These are phyloP conservation scores for Ranitomeya imitator DNA, from an alignment of 2,113 vertebrate species.

Conservation along the genomic window DNA sequence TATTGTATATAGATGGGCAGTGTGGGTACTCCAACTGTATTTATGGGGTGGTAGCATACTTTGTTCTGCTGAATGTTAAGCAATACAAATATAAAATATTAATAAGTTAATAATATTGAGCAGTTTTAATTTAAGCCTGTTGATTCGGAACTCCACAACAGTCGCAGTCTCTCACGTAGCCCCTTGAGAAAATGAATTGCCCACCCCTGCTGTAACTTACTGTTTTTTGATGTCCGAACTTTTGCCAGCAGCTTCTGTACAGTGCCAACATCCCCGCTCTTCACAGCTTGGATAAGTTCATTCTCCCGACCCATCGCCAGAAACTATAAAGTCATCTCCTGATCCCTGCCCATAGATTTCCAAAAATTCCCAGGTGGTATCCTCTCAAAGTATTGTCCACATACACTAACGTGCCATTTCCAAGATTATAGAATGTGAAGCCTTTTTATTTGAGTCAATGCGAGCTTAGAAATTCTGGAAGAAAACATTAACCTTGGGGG, in stretches of 20 bases:
- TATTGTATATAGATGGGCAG: too few species aligned
- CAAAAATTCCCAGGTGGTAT: background rate
- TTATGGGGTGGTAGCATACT: too few species aligned
- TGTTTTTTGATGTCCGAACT: slow-evolving; percentile 55
- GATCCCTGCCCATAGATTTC: background rate
- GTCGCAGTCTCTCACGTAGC: too few species aligned
- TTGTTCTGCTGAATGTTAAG: too few species aligned
- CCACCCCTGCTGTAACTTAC: slow-evolving; percentile 27
- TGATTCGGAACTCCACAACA: too few species aligned
- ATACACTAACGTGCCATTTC: background rate
- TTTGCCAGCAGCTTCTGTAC: slow-evolving; percentile 56
- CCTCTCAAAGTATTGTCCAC: background rate
- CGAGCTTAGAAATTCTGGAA: background rate
- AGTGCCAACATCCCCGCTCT: slow-evolving; percentile 52
- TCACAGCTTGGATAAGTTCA: slow-evolving; percentile 58
- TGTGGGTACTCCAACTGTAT: too few species aligned
- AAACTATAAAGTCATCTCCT: slow-evolving; percentile 38
- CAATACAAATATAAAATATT: too few species aligned
- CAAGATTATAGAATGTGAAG: background rate
- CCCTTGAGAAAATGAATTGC: too few species aligned
- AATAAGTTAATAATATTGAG: too few species aligned
- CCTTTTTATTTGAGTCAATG: background rate
- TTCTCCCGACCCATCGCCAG: slow-evolving; percentile 57
- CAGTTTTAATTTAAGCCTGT: too few species aligned
- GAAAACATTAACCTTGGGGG: background rate